Evolutionary conservation across 1,140 invertebrate genomes (phyloP).

Genomic region (Zaprionus ghesquierei): DNA sequence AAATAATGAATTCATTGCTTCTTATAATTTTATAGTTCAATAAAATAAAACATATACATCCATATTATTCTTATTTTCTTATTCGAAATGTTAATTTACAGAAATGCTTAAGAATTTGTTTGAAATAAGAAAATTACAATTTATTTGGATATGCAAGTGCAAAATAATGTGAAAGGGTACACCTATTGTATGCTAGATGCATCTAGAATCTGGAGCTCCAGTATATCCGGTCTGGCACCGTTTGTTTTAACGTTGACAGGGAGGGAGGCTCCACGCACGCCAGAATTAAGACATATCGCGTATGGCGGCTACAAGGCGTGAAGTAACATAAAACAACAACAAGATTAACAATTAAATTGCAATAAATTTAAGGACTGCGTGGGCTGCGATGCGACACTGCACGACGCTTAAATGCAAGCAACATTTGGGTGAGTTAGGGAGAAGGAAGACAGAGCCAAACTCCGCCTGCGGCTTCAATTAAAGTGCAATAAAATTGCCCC

Average conservation of each 20-base stretch:
- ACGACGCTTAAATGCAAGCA: too few species aligned
- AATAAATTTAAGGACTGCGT: constrained; percentile 66
- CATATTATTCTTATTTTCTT: too few species aligned
- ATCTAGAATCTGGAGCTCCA: constrained; percentile 15
- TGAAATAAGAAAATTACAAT: too few species aligned
- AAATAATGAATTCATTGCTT: too few species aligned
- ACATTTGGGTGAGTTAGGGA: background rate
- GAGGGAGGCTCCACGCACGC: constrained; percentile 28
- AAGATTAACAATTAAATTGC: constrained; percentile 71
- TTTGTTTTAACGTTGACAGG: background rate
- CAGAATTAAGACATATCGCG: constrained; percentile 63
- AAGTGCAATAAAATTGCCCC: constrained; percentile 60
- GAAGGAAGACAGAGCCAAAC: background rate
- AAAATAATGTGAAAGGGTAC: background rate
- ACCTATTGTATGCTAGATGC: background rate
- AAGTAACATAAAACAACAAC: constrained; percentile 14
- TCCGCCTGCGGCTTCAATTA: constrained; percentile 55
- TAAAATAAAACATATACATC: too few species aligned
- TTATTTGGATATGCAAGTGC: background rate
- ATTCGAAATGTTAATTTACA: background rate
- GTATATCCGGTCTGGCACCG: constrained; percentile 20
- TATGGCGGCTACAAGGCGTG: constrained; percentile 9
- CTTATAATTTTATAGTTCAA: too few species aligned
- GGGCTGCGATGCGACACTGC: constrained; percentile 24
- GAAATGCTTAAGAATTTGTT: background rate